These are phyloP conservation scores for Anoplophora glabripennis DNA, from an alignment of 1,140 invertebrate genomes.

Conservation along the genomic window DNA sequence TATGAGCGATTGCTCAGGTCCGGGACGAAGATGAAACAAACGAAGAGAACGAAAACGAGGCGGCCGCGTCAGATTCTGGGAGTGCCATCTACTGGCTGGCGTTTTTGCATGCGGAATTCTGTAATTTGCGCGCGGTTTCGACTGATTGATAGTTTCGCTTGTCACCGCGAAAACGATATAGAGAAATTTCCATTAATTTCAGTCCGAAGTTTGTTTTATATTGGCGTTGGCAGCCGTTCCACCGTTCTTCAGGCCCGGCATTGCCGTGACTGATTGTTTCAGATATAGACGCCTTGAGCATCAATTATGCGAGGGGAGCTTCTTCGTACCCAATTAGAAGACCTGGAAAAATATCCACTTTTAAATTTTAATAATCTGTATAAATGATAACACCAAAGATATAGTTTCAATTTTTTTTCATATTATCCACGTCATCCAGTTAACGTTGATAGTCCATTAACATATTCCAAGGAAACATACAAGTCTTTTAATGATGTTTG, in stretches of 20 bases:
- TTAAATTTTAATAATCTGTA: neutral
- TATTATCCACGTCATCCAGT: too few relatives aligned
- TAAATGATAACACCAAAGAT: conserved; percentile 23
- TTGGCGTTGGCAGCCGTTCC: conserved; percentile 7
- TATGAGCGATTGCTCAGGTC: too few relatives aligned
- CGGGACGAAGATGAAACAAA: too few relatives aligned
- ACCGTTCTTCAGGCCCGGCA: conserved; percentile 2
- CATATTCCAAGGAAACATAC: too few relatives aligned
- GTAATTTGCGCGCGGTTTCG: conserved; percentile 40
- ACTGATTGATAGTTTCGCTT: conserved; percentile 45
- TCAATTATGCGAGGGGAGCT: neutral
- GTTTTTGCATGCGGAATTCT: conserved; percentile 41
- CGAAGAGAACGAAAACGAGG: too few relatives aligned
- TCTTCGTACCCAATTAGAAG: neutral
- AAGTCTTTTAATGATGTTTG: too few relatives aligned
- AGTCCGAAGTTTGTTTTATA: conserved; percentile 29
- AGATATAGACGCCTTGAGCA: neutral
- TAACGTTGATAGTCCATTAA: too few relatives aligned
- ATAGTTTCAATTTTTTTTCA: too few relatives aligned
- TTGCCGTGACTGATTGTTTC: conserved; percentile 20
- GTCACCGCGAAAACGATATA: conserved; percentile 43
- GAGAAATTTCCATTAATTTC: conserved; percentile 46
- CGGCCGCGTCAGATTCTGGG: too few relatives aligned
- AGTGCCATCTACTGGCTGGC: neutral
- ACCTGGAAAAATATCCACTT: neutral